phyloP scores from a whole-genome alignment of 1,140 invertebrate genomes.

The Aleiodes sp. region DNA sequence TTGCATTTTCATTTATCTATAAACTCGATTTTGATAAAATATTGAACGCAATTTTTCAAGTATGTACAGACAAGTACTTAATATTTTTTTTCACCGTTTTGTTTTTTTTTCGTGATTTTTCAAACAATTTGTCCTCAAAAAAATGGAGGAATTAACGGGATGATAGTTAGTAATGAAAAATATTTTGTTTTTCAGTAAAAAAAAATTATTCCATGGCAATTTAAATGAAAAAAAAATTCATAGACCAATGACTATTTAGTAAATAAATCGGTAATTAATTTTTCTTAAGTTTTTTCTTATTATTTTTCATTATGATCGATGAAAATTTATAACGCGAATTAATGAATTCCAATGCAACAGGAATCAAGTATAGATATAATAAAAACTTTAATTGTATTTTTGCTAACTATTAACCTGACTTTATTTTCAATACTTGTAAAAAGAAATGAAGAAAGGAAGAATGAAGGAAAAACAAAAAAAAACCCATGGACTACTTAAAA shows the following conservation, averaged over 20 bases:
- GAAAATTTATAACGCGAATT: slow-evolving; percentile 42
- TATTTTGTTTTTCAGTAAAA: neutral
- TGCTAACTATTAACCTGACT: slow-evolving; percentile 50
- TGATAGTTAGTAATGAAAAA: neutral
- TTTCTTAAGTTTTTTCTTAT: slow-evolving; percentile 22
- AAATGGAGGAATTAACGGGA: no score
- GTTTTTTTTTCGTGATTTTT: no score
- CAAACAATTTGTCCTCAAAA: no score
- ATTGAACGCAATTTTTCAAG: no score
- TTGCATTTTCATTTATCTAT: neutral
- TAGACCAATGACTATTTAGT: slow-evolving; percentile 63
- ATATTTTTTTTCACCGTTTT: no score
- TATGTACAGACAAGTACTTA: slow-evolving; percentile 55
- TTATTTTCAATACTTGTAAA: slow-evolving; percentile 58
- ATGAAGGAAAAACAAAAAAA: no score
- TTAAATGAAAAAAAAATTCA: slow-evolving; percentile 51
- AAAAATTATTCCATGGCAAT: slow-evolving; percentile 25
- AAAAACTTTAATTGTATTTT: slow-evolving; percentile 52
- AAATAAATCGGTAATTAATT: slow-evolving; percentile 30
- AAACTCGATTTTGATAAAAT: slow-evolving; percentile 53
- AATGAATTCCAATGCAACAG: slow-evolving; percentile 47
- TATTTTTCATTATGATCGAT: slow-evolving; percentile 19
- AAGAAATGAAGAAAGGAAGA: slow-evolving; percentile 50
- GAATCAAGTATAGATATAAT: slow-evolving; percentile 43
- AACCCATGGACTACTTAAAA: slow-evolving; percentile 56